Conservation (phyloP, 1,140 invertebrate species). For the Calephelis virginiensis region DNA sequence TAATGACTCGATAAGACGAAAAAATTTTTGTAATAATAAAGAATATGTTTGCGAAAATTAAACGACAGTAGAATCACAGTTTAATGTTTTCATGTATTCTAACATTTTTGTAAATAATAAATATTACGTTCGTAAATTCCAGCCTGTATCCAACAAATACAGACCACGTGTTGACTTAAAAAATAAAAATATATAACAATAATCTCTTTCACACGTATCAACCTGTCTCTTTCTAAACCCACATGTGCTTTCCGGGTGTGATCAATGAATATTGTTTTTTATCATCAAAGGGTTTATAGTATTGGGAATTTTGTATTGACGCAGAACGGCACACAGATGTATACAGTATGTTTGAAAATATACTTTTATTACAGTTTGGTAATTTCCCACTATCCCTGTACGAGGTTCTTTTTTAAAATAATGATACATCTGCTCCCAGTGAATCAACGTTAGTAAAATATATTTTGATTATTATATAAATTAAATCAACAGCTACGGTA, state of each 20-base stretch:
- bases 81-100: no score
- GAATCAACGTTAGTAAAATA: no score
- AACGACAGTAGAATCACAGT: no score
- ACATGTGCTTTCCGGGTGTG: conserved; percentile 57
- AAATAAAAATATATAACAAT: conserved; percentile 44
- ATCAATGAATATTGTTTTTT: conserved; percentile 60
- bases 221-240: conserved; percentile 36
- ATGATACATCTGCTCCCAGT: no score
- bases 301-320: conserved; percentile 15
- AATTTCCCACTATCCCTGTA: background rate
- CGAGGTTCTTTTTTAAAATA: no score
- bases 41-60: no score
- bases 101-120: no score
- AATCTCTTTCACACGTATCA: conserved; percentile 35
- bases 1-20: no score
- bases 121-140: no score
- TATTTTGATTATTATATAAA: no score
- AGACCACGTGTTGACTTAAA: conserved; percentile 44
- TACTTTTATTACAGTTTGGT: background rate
- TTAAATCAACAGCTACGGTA: no score
- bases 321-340: background rate
- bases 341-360: conserved; percentile 10
- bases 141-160: conserved; percentile 7
- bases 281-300: conserved; percentile 15
- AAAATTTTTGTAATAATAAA: no score